Conservation (phyloP, 2,888 invertebrate species). For the Rhingia campestris region DNA sequence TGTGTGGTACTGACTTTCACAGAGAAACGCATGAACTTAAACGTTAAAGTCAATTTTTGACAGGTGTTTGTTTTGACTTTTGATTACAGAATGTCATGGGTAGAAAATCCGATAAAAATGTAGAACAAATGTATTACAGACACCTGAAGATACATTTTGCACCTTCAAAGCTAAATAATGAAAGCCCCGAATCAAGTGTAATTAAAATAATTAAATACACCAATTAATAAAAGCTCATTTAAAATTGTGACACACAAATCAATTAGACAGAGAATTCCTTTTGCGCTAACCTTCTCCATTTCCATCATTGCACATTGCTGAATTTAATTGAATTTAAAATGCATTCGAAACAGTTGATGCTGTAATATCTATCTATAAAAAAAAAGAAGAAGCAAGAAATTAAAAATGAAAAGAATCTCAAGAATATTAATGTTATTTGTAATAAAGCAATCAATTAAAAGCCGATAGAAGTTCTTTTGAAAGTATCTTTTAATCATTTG, state of each 20-base stretch:
- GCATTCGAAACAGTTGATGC: constrained; percentile 8
- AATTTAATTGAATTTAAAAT: constrained; percentile 63
- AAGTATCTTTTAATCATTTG: constrained; percentile 56
- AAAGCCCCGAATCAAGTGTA: neutral
- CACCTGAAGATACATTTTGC: neutral
- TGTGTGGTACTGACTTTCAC: neutral
- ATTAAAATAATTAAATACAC: constrained; percentile 57
- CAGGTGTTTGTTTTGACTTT: constrained; percentile 19
- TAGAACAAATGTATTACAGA: neutral
- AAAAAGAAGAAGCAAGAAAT: neutral
- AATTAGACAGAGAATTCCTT: constrained; percentile 63
- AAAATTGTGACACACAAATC: constrained; percentile 58
- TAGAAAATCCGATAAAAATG: neutral
- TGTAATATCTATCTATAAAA: neutral
- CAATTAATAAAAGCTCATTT: constrained; percentile 60
- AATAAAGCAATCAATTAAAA: constrained; percentile 66
- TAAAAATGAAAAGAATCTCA: constrained; percentile 52
- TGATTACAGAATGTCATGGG: neutral
- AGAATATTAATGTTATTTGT: constrained; percentile 66
- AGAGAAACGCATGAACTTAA: constrained; percentile 7
- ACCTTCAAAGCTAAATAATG: neutral
- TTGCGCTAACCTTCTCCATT: constrained; percentile 39
- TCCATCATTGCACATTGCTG: constrained; percentile 28
- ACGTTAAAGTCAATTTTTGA: constrained; percentile 6
- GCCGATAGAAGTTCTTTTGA: constrained; percentile 15